A percentile compares a stretch with the other conserved stretches of the same genome.
Evolutionary conservation across 2,797 vertebrate genomes (phyloP).

Genomic region (Molothrus ater): DNA sequence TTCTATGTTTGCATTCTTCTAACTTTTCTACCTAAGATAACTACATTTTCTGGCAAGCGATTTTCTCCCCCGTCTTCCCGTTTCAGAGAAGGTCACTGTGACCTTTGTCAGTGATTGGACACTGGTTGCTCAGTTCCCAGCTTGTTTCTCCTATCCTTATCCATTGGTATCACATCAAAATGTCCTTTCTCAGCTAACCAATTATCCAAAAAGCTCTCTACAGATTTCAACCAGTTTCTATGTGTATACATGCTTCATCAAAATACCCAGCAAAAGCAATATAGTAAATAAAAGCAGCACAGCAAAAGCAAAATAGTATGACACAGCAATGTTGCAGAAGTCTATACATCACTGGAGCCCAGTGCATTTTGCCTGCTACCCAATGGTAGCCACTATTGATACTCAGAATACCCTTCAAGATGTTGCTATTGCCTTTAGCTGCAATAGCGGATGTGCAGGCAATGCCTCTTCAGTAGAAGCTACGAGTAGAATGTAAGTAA

Average conservation of each 20-base stretch:
- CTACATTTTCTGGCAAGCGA: no score
- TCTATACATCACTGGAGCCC: not conserved
- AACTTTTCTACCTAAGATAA: no score
- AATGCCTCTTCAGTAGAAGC: not conserved
- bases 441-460: not conserved
- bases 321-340: not conserved
- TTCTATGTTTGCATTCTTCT: no score
- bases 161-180: no score
- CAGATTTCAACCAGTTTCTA: not conserved
- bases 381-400: not conserved
- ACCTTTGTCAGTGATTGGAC: no score
- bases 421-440: not conserved
- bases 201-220: no score
- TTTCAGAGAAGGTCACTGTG: no score
- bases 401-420: not conserved
- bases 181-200: no score
- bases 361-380: not conserved
- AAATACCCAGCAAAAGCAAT: not conserved
- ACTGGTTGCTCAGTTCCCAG: no score
- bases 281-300: not conserved
- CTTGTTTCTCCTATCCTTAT: no score
- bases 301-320: not conserved
- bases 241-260: not conserved
- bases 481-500: not conserved
- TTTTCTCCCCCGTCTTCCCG: no score